phyloP scores from a whole-genome alignment of 2,888 invertebrate species.

The Ormyrus thymus region DNA sequence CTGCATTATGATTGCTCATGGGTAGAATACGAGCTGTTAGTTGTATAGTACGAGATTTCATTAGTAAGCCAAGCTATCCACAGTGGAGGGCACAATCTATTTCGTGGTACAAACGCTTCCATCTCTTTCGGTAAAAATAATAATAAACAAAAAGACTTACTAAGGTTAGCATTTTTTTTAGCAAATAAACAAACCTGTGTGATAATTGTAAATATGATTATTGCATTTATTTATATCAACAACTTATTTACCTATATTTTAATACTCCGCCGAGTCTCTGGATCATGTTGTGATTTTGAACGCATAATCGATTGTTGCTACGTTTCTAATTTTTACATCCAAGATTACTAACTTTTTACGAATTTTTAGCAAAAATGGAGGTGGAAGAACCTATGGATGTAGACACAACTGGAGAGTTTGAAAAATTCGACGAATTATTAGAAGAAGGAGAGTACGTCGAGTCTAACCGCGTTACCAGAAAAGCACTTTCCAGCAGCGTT shows the following conservation, averaged over 20 bases:
- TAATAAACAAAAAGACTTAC: conserved; percentile 31
- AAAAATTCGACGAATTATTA: conserved; percentile 60
- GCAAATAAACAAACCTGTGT: not conserved
- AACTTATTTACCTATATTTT: not conserved
- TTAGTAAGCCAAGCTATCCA: not conserved
- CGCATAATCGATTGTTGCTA: conserved; percentile 19
- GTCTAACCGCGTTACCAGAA: conserved; percentile 40
- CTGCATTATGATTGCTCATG: too few relatives aligned
- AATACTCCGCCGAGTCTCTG: not conserved
- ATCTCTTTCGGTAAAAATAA: conserved; percentile 25
- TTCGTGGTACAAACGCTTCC: not conserved
- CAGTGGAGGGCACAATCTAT: conserved; percentile 6
- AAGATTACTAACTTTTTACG: not conserved
- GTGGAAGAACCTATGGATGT: conserved; percentile 76
- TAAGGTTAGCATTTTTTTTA: conserved; percentile 18
- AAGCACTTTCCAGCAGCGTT: conserved; percentile 19
- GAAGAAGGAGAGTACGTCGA: conserved; percentile 56
- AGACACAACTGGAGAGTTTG: conserved; percentile 66
- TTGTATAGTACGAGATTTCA: too few relatives aligned
- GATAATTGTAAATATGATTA: not conserved
- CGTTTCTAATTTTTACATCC: not conserved
- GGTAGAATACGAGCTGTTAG: too few relatives aligned
- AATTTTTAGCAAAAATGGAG: conserved; percentile 69
- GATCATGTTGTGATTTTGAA: conserved; percentile 11
- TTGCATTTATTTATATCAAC: not conserved